Evolutionary conservation across 2,113 vertebrate genomes (phyloP).

Genomic region (Actenoides hombroni): DNA sequence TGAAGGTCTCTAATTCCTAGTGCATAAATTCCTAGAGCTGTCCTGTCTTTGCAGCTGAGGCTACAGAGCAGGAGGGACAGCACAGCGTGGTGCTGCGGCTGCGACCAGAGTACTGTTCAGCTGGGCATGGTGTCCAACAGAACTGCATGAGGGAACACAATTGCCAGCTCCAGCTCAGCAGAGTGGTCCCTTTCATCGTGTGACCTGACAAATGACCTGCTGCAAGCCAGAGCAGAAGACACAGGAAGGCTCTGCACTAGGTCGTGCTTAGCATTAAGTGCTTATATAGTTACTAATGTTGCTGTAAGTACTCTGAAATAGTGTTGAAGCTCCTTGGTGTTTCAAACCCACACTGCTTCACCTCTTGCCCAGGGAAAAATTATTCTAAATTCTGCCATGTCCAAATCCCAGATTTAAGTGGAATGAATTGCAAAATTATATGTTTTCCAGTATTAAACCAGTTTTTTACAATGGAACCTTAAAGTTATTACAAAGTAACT

Average conservation of each 20-base stretch:
- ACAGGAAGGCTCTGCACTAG: neutral
- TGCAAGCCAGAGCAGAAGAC: neutral
- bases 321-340: neutral
- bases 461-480: neutral
- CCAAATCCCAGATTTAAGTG: neutral
- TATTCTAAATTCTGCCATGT: neutral
- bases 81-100: rapidly evolving
- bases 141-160: neutral
- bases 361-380: neutral
- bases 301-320: neutral
- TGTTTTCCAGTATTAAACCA: neutral
- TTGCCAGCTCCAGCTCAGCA: neutral
- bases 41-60: neutral
- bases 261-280: neutral
- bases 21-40: neutral
- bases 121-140: neutral
- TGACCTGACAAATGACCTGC: neutral
- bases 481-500: neutral
- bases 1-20: neutral
- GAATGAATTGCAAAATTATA: neutral
- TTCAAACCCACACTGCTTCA: neutral
- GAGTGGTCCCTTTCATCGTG: neutral
- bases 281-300: neutral
- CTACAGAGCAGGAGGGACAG: neutral
- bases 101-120: neutral